Percentiles rank a stretch among this genome's conserved stretches.
phyloP scores from a whole-genome alignment of 2,888 invertebrate species.

The Caprella mutica region DNA sequence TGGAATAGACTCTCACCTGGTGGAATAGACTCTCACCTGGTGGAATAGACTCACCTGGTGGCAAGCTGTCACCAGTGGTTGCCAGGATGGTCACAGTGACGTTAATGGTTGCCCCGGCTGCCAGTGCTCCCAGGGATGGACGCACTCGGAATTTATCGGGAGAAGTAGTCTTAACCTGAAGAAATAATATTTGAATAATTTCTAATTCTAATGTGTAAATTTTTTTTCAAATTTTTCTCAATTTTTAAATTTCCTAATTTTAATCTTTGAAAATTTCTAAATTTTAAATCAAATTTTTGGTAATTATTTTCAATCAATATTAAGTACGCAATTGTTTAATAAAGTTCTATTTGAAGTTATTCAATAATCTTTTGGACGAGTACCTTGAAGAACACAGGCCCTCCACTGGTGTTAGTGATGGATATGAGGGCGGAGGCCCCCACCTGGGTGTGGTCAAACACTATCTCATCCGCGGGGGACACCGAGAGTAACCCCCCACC shows the following conservation, averaged over 20 bases:
- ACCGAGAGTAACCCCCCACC: not conserved
- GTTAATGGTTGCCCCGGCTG: conserved; percentile 52
- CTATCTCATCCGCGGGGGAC: conserved; percentile 49
- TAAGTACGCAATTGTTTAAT: too few relatives aligned
- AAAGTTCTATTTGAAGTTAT: too few relatives aligned
- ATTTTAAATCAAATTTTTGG: not conserved
- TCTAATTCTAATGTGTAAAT: too few relatives aligned
- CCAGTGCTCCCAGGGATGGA: conserved; percentile 68
- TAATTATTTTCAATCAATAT: not conserved
- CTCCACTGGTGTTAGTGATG: conserved; percentile 57
- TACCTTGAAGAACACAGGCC: conserved; percentile 58
- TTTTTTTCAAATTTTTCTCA: too few relatives aligned
- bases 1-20: too few relatives aligned
- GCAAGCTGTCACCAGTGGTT: too few relatives aligned
- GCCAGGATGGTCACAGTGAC: conserved; percentile 64
- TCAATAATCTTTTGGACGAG: too few relatives aligned
- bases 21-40: too few relatives aligned
- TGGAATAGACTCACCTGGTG: too few relatives aligned
- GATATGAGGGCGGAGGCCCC: conserved; percentile 56
- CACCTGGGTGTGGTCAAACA: conserved; percentile 55
- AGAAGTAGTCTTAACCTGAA: conserved; percentile 84
- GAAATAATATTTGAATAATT: too few relatives aligned
- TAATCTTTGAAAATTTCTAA: too few relatives aligned
- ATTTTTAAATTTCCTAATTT: too few relatives aligned
- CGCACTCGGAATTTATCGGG: conserved; percentile 89